These are phyloP conservation scores for Eumacrocentrus americanus DNA, from an alignment of 2,888 invertebrate species.

Conservation along the genomic window DNA sequence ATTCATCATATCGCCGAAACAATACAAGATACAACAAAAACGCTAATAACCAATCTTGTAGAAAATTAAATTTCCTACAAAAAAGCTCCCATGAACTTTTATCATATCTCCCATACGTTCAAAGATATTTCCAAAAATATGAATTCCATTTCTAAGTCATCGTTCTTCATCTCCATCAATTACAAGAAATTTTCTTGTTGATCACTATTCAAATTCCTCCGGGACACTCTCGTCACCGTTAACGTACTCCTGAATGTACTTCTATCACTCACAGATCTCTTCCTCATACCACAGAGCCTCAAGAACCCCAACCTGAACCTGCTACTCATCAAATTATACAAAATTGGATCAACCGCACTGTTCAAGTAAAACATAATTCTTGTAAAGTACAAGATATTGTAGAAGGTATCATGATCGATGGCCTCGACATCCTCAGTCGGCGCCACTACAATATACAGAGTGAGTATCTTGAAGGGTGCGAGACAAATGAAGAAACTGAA, in stretches of 20 bases:
- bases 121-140: too few species aligned
- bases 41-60: too few species aligned
- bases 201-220: conserved; percentile 44
- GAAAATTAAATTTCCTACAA: too few species aligned
- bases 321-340: conserved; percentile 92
- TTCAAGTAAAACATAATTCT: conserved; percentile 88
- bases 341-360: conserved; percentile 87
- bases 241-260: conserved; percentile 65
- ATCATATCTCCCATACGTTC: too few species aligned
- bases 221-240: conserved; percentile 43
- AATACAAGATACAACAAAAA: too few species aligned
- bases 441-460: conserved; percentile 81
- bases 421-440: conserved; percentile 72
- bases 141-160: too few species aligned
- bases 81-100: too few species aligned
- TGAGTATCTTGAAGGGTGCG: conserved; percentile 84
- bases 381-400: conserved; percentile 82
- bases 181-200: conserved; percentile 55
- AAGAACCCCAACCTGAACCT: conserved; percentile 85
- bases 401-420: conserved; percentile 79
- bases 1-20: too few species aligned
- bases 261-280: conserved; percentile 58
- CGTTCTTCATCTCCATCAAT: conserved; percentile 8
- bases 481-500: conserved; percentile 87
- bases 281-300: conserved; percentile 69